Base-by-base conservation (phyloP, 53 echinoderm and acorn worm genomes). In the Paelopatides confundens region DNA sequence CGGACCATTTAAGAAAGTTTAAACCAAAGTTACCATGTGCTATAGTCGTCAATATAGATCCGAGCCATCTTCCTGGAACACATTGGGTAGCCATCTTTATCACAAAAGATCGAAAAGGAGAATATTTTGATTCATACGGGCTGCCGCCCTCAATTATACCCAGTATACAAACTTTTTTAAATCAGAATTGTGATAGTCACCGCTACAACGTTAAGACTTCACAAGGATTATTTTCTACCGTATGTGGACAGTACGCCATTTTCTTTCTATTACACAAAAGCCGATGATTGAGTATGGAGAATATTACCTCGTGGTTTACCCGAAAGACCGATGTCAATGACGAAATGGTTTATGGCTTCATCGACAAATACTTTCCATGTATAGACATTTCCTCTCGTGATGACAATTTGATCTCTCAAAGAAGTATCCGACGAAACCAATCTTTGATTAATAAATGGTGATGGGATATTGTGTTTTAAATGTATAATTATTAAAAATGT, bases 11-110 rank as follows among this genome's bases (percentile, higher is more conserved):
- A 36, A 29, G 37, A 1, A 17, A 46, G 7, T 23, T 77, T 21
- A 28, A 23, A 46, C 77, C 31, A 46, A 26, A 4, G 13, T 47
- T 77, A 7, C 66, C 66, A 5, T 40, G 77, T 48, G 67, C 62
- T 2, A 27, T 77, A 48, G 85, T 90, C 31, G 91, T 58, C 89
- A 93, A 52, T 86, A 89, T 68, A 68, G 91, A 76, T 91, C 87
- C 70, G 62, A 83, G 12, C 69, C 77, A 63, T 87, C 89, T 8
- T 85, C 91, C 71, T 63, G 91, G 38, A 88, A 89, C 48, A 35
- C 92, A 30, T 43, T 68, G 69, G 69, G 69, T 68, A 7, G 69
- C 36, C 10, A 30, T 68, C 7, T 68, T 68, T 11, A 68, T 68
- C 11, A 31, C 36, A 17, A 31, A 68, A 21, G 34, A 33, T 9